Evolutionary conservation across 2,888 invertebrate genomes (phyloP), one percentile per base, ranked within the genome.

Genomic region (Parasteatoda lunata): DNA sequence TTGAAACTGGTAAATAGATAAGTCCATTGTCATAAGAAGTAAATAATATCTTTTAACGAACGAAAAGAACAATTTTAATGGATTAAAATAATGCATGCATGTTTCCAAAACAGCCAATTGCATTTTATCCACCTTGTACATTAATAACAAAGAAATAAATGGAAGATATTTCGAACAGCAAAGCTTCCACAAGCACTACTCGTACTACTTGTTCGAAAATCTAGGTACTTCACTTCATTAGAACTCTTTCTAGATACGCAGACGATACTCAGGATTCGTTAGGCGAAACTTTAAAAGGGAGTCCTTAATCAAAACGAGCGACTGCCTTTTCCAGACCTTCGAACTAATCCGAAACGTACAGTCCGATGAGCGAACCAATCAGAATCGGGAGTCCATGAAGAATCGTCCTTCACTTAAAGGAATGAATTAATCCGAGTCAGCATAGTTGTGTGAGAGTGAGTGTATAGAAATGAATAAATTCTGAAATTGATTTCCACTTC

Each of bases 261-360:
- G n/a, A 59, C 59, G 30, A 30, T n/a, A 59, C 59, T 59, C 59
- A 59, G n/a, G 11, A 59, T 59, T 59, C 59, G 59, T 59, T 59
- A 59, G 59, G 59, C 59, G 59, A 59, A 59, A 59, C 59, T 59
- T 59, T 59, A 59, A 59, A 59, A 59, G 59, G 11, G n/a, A 59
- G 59, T 59, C 59, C 59, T 59, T 59, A 59, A 59, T 59, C 59
- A 59, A 59, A 59, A 59, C 59, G 59, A 59, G n/a, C 59, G 59
- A 59, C 59, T 59, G 59, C 59, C 59, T 59, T 59, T 59, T 59
- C 59, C 59, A 59, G 59, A 59, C n/a, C 59, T 59, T n/a, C 59
- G 59, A 59, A 59, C 59, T 59, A 59, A 59, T 59, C 59, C 59
- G 59, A 59, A 59, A 59, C 59, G 59, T 8, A 59, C 59, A 59